A percentile compares a stretch with the other conserved stretches of the same genome.
Evolutionary conservation across 2,797 vertebrate species (phyloP).

Genomic region (Acanthiza pusilla): DNA sequence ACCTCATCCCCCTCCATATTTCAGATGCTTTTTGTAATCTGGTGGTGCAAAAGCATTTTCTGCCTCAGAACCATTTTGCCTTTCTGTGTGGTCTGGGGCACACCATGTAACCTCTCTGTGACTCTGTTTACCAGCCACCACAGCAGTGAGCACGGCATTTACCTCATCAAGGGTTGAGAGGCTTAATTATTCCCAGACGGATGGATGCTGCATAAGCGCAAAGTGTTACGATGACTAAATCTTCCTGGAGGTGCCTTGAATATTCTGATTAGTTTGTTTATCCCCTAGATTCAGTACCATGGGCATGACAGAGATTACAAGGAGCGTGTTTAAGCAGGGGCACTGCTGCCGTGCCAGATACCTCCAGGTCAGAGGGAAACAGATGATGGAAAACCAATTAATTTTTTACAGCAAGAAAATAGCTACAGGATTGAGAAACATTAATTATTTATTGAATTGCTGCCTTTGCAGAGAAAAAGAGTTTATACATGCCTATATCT

Average conservation of each 20-base stretch:
- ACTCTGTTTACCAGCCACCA: background rate
- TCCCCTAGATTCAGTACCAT: conserved; percentile 53
- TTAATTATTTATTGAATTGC: conserved; percentile 78
- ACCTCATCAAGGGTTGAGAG: background rate
- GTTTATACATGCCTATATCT: background rate
- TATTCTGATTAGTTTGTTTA: conserved; percentile 50
- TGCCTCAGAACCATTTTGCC: background rate
- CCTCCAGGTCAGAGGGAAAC: conserved; percentile 63
- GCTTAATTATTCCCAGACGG: conserved; percentile 43
- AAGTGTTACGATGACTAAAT: conserved; percentile 39
- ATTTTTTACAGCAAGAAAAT: conserved; percentile 72
- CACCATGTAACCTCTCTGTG: background rate
- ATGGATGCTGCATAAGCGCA: conserved; percentile 30
- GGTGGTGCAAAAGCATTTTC: background rate
- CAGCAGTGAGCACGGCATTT: background rate
- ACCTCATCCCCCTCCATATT: background rate
- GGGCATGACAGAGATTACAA: conserved; percentile 48
- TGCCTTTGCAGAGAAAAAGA: conserved; percentile 45
- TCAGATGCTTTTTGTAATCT: background rate
- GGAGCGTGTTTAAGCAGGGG: conserved; percentile 67
- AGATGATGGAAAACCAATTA: conserved; percentile 78
- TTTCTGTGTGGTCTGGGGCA: conserved; percentile 25
- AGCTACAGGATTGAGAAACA: conserved; percentile 72
- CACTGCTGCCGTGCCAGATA: conserved; percentile 41
- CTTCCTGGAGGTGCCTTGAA: conserved; percentile 52